Percentiles rank a stretch among this genome's conserved stretches.
Conservation (phyloP, 2,888 invertebrate genomes). For the Conistra vaccinii region DNA sequence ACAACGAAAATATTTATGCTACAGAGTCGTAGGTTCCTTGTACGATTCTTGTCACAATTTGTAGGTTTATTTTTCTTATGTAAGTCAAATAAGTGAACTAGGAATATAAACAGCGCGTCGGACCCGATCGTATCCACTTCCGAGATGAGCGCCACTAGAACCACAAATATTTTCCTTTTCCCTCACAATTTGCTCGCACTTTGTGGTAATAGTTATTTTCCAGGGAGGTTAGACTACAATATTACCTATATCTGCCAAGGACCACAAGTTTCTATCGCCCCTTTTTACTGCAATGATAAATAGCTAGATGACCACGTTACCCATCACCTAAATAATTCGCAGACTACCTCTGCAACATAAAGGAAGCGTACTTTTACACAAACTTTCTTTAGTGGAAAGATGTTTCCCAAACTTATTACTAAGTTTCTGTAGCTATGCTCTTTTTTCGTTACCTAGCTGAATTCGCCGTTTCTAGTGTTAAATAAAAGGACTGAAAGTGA, state of each 20-base stretch:
- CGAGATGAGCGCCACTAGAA: slow-evolving; percentile 55
- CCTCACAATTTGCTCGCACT: slow-evolving; percentile 57
- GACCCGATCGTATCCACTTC: slow-evolving; percentile 63
- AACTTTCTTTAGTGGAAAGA: slow-evolving; percentile 53
- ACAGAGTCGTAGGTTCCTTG: slow-evolving; percentile 11
- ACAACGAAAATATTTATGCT: slow-evolving; percentile 44
- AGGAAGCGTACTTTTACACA: slow-evolving; percentile 37
- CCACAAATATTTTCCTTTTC: slow-evolving; percentile 63
- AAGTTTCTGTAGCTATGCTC: slow-evolving; percentile 50
- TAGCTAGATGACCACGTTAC: slow-evolving; percentile 17
- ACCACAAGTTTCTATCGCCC: slow-evolving; percentile 22
- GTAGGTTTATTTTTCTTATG: slow-evolving; percentile 61
- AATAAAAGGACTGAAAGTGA: slow-evolving; percentile 44
- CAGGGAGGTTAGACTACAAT: slow-evolving; percentile 37
- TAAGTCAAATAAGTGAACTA: slow-evolving; percentile 63
- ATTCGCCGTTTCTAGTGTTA: slow-evolving; percentile 17
- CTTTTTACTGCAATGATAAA: slow-evolving; percentile 37
- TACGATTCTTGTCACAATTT: slow-evolving; percentile 42
- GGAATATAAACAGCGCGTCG: slow-evolving; percentile 57
- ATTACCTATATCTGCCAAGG: slow-evolving; percentile 34
- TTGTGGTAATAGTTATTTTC: slow-evolving; percentile 58
- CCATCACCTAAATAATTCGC: slow-evolving; percentile 20
- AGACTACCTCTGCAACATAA: slow-evolving; percentile 16
- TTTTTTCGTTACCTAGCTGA: slow-evolving; percentile 33
- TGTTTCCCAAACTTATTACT: slow-evolving; percentile 58